These are phyloP conservation scores for Pygoscelis adeliae DNA, from an alignment of 2,113 vertebrate genomes.

Conservation along the genomic window DNA sequence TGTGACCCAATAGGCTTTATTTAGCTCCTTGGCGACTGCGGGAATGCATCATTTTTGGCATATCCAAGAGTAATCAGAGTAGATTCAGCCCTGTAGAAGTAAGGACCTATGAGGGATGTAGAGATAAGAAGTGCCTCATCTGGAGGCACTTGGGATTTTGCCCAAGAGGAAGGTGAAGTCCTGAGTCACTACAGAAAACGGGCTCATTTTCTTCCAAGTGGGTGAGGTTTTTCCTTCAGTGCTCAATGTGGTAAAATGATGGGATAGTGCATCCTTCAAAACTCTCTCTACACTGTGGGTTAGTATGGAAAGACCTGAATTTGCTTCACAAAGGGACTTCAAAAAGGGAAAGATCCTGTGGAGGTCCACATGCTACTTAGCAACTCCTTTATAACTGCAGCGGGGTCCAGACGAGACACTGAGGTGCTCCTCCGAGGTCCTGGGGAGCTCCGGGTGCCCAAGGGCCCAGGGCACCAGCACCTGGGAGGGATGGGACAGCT, in stretches of 20 bases:
- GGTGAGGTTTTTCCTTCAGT: not conserved
- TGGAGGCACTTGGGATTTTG: not conserved
- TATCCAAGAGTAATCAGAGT: not conserved
- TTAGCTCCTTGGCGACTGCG: not conserved
- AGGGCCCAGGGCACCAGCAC: too few species aligned
- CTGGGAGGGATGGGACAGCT: not conserved
- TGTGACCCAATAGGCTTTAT: not conserved
- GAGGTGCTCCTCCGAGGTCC: not conserved
- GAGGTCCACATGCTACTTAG: not conserved
- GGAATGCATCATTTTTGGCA: not conserved
- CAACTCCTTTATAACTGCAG: not conserved
- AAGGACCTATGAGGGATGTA: not conserved
- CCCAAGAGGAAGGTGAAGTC: not conserved
- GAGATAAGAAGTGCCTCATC: not conserved
- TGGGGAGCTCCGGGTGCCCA: not conserved
- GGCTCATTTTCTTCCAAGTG: rapidly evolving
- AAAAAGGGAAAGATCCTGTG: not conserved
- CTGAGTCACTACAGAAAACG: not conserved
- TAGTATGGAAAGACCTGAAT: rapidly evolving
- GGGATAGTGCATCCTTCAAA: not conserved
- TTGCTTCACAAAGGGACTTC: not conserved
- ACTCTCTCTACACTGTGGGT: not conserved
- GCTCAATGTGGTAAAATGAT: rapidly evolving
- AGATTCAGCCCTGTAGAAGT: not conserved
- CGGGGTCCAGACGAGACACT: not conserved